phyloP scores from a whole-genome alignment of 2,888 invertebrate species.

The Drosophila lacicola region DNA sequence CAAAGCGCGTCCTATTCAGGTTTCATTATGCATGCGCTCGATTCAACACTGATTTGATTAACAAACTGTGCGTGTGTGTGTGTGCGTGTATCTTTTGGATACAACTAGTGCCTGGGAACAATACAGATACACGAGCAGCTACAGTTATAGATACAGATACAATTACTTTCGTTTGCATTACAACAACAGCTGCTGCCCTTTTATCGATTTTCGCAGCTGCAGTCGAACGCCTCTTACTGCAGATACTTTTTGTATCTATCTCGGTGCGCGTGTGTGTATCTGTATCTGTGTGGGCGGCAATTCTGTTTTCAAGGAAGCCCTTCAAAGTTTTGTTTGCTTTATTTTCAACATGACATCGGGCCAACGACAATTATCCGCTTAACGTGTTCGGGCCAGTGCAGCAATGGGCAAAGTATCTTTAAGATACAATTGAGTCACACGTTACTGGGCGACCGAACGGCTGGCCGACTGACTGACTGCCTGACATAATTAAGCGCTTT shows the following conservation, averaged over 20 bases:
- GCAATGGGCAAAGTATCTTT: conserved; percentile 72
- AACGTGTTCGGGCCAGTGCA: conserved; percentile 71
- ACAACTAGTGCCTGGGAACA: conserved; percentile 25
- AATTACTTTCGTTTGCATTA: conserved; percentile 36
- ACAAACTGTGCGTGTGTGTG: conserved; percentile 31
- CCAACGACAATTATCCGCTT: conserved; percentile 74
- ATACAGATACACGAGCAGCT: conserved; percentile 5
- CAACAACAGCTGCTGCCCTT: conserved; percentile 36
- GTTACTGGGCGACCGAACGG: conserved; percentile 36
- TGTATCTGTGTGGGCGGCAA: conserved; percentile 38
- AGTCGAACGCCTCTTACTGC: conserved; percentile 26
- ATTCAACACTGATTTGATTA: conserved; percentile 64
- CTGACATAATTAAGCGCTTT: conserved; percentile 58
- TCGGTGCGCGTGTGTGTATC: conserved; percentile 11
- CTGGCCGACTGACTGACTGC: conserved; percentile 3
- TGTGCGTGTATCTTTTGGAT: conserved; percentile 32
- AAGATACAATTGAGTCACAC: conserved; percentile 65
- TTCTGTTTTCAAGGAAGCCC: conserved; percentile 73
- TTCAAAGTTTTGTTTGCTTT: conserved; percentile 80
- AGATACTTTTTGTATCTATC: conserved; percentile 40
- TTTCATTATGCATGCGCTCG: conserved; percentile 55
- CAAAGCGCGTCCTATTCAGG: conserved; percentile 62
- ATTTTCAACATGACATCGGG: conserved; percentile 57
- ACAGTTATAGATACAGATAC: background rate
- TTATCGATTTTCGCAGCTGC: conserved; percentile 64